Conservation (phyloP, 2,888 invertebrate species). For the Junonia oenone region DNA sequence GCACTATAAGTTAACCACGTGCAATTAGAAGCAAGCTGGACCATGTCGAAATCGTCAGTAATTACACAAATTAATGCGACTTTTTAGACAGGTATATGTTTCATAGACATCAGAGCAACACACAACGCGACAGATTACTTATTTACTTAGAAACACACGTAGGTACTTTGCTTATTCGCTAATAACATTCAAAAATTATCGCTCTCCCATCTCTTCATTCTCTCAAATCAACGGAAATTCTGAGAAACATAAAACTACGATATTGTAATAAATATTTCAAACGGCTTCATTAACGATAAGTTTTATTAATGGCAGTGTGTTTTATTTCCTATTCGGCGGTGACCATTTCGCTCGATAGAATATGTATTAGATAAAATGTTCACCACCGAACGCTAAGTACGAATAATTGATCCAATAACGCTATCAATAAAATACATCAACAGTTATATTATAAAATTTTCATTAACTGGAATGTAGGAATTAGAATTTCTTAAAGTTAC, state of each 20-base stretch:
- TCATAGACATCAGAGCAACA: constrained; percentile 39
- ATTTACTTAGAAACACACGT: constrained; percentile 36
- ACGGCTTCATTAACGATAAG: constrained; percentile 18
- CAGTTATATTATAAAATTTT: constrained; percentile 37
- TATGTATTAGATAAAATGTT: constrained; percentile 40
- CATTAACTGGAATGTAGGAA: constrained; percentile 50
- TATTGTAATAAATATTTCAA: constrained; percentile 13
- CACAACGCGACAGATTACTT: constrained; percentile 33
- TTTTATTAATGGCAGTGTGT: constrained; percentile 59
- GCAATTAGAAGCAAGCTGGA: constrained; percentile 31
- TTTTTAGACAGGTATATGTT: constrained; percentile 27
- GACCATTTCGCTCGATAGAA: constrained; percentile 35
- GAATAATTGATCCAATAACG: constrained; percentile 66
- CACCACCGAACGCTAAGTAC: constrained; percentile 62
- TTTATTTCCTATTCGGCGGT: constrained; percentile 34
- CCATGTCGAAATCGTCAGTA: constrained; percentile 26
- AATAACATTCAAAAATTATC: constrained; percentile 30
- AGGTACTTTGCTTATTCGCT: constrained; percentile 33
- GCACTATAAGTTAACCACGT: not conserved
- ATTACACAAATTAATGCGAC: constrained; percentile 33
- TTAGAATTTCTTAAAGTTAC: constrained; percentile 23
- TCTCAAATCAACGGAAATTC: constrained; percentile 13
- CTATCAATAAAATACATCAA: constrained; percentile 44
- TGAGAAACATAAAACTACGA: constrained; percentile 4
- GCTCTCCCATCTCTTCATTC: constrained; percentile 17